These are phyloP conservation scores for Cyaniris semiargus DNA, from an alignment of 2,888 invertebrate genomes.

Conservation along the genomic window DNA sequence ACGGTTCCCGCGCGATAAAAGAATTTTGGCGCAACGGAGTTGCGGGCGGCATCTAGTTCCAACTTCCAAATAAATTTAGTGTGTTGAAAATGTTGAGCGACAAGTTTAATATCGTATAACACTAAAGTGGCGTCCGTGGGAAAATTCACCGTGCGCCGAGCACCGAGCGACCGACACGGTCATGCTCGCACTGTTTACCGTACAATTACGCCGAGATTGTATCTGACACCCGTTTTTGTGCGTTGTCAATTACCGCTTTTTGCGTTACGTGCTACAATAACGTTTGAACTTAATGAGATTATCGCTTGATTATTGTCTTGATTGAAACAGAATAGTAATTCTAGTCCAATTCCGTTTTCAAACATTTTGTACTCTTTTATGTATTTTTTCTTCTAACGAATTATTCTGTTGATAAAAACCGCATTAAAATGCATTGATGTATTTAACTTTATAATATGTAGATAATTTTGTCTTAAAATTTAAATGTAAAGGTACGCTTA, in stretches of 20 bases:
- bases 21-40: too few relatives aligned
- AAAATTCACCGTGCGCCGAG: not conserved
- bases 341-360: not conserved
- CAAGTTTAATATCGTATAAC: conserved; percentile 13
- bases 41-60: too few relatives aligned
- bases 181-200: conserved; percentile 28
- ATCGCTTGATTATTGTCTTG: not conserved
- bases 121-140: conserved; percentile 10
- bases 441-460: too few relatives aligned
- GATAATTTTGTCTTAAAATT: too few relatives aligned
- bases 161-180: conserved; percentile 9
- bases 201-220: conserved; percentile 27
- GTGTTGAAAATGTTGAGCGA: not conserved
- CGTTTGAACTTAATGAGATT: not conserved
- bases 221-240: conserved; percentile 20
- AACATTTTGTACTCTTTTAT: not conserved
- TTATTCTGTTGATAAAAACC: not conserved
- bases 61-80: too few relatives aligned
- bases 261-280: conserved; percentile 11
- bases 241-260: conserved; percentile 16
- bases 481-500: too few relatives aligned
- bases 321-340: not conserved
- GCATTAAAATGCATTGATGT: not conserved
- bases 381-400: not conserved
- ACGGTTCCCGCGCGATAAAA: too few relatives aligned